Evolutionary conservation across 2,113 vertebrate genomes (phyloP).

Genomic region (Clupea harengus): DNA sequence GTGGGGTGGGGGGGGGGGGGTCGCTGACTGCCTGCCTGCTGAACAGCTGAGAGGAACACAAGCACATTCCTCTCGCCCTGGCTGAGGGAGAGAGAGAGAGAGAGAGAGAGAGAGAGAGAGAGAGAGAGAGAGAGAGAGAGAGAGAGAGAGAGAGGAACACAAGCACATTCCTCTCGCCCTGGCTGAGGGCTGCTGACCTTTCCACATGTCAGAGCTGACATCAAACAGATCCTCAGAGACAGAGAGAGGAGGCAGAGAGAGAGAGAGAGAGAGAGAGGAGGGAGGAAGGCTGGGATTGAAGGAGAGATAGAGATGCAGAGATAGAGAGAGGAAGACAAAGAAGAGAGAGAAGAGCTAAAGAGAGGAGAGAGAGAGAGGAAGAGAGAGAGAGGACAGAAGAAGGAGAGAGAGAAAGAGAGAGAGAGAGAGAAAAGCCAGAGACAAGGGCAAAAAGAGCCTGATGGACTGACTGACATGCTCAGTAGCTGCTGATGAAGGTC

Average conservation of each 20-base stretch:
- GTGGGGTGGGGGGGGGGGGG: neutral
- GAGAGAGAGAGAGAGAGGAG: constrained; percentile 25
- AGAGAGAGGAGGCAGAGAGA: neutral
- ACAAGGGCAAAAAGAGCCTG: neutral
- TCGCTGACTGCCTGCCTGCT: neutral
- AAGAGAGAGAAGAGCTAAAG: neutral
- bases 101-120: too few relatives aligned
- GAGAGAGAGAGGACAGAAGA: neutral
- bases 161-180: constrained; percentile 48
- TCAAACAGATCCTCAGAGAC: constrained; percentile 60
- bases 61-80: constrained; percentile 47
- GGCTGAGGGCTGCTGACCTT: constrained; percentile 66
- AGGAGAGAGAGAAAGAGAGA: neutral
- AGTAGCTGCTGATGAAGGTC: constrained; percentile 56
- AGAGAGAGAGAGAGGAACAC: too few relatives aligned
- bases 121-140: too few relatives aligned
- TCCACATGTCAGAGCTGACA: constrained; percentile 68
- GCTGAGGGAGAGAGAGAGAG: too few relatives aligned
- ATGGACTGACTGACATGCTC: constrained; percentile 64
- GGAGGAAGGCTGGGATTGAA: constrained; percentile 19
- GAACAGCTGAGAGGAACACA: too few relatives aligned
- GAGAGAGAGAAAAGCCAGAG: neutral
- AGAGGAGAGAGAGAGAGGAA: neutral
- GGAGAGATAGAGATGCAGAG: neutral
- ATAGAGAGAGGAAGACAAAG: neutral